These are phyloP conservation scores for Microvelia longipes DNA, from an alignment of 1,140 invertebrate genomes.

Conservation along the genomic window DNA sequence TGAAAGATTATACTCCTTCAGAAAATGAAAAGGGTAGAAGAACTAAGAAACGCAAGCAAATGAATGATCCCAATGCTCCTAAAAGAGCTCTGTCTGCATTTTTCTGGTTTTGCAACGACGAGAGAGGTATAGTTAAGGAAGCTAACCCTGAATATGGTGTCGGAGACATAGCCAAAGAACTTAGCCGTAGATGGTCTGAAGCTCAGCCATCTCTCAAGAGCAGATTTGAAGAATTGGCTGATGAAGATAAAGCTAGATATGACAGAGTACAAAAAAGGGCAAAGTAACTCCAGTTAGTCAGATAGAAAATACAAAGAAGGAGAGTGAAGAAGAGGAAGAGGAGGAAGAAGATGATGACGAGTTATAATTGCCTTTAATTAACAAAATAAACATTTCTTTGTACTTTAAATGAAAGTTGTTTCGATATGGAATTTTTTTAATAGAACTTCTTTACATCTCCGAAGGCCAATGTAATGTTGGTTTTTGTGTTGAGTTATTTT, in stretches of 20 bases:
- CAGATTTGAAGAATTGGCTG: background rate
- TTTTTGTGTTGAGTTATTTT: background rate
- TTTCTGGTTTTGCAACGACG: background rate
- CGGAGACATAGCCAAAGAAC: background rate
- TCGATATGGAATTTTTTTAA: background rate
- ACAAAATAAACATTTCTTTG: background rate
- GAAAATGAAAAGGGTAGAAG: constrained; percentile 68
- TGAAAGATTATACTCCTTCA: constrained; percentile 86
- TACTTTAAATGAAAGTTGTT: background rate
- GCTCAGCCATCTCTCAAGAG: background rate
- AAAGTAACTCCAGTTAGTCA: constrained; percentile 35
- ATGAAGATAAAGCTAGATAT: background rate
- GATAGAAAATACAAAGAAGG: constrained; percentile 34
- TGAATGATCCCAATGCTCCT: background rate
- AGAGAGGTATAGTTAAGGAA: background rate
- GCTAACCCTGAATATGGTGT: background rate
- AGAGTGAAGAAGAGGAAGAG: constrained; percentile 43
- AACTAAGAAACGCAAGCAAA: background rate
- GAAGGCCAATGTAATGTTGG: background rate
- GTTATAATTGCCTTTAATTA: constrained; percentile 6
- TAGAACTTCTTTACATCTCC: background rate
- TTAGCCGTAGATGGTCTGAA: background rate
- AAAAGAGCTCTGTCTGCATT: background rate
- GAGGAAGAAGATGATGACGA: constrained; percentile 31
- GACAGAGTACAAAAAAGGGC: constrained; percentile 40